Percentiles rank a stretch among this genome's conserved stretches.
Conservation (phyloP, 2,888 invertebrate species). For the Acronicta leporina region DNA sequence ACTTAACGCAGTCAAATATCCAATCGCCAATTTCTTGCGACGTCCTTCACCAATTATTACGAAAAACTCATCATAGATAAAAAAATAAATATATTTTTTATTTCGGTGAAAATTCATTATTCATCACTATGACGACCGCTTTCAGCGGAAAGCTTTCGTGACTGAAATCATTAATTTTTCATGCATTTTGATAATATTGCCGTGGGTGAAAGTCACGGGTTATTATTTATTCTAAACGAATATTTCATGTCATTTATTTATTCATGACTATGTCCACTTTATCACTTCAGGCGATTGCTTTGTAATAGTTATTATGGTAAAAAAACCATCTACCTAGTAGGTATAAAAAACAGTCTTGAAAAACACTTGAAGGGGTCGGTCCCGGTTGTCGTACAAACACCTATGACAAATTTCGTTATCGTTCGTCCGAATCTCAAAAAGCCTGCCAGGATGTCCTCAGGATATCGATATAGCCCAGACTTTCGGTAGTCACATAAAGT, state of each 20-base stretch:
- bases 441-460: too few relatives aligned
- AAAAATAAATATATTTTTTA: slow-evolving; percentile 43
- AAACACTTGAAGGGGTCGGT: too few relatives aligned
- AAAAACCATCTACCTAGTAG: neutral
- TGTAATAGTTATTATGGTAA: neutral
- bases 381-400: too few relatives aligned
- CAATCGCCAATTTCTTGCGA: slow-evolving; percentile 19
- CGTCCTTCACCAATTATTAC: slow-evolving; percentile 18
- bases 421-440: too few relatives aligned
- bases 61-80: slow-evolving; percentile 30
- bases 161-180: slow-evolving; percentile 56
- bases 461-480: too few relatives aligned
- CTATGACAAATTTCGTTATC: too few relatives aligned
- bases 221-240: slow-evolving; percentile 38
- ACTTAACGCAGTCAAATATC: slow-evolving; percentile 11
- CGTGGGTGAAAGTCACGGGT: slow-evolving; percentile 44
- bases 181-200: slow-evolving; percentile 59
- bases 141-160: slow-evolving; percentile 59
- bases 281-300: slow-evolving; percentile 1
- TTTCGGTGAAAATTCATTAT: slow-evolving; percentile 44
- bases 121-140: slow-evolving; percentile 57
- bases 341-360: too few relatives aligned
- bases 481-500: too few relatives aligned
- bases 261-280: slow-evolving; percentile 16
- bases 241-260: slow-evolving; percentile 31